These are phyloP conservation scores for Melipona bicolor DNA, from an alignment of 2,888 invertebrate species.

Conservation along the genomic window DNA sequence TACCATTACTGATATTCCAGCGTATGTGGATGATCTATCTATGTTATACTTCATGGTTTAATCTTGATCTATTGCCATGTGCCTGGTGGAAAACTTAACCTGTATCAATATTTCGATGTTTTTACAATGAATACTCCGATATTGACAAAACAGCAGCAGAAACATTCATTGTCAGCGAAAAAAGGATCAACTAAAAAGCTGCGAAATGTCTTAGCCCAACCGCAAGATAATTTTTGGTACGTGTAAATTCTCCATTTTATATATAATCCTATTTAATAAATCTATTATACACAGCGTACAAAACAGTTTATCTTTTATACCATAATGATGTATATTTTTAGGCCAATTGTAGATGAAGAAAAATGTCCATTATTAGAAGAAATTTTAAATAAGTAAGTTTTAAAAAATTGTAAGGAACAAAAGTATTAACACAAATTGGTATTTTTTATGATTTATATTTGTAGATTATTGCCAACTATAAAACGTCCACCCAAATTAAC, in stretches of 20 bases:
- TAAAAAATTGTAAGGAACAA: not conserved
- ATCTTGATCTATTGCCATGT: not conserved
- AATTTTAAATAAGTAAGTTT: slow-evolving; percentile 74
- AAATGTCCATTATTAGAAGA: slow-evolving; percentile 63
- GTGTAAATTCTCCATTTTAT: not conserved
- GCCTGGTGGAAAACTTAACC: slow-evolving; percentile 29
- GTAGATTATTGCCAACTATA: slow-evolving; percentile 72
- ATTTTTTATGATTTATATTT: slow-evolving; percentile 23
- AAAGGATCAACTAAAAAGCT: slow-evolving; percentile 75
- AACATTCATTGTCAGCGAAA: slow-evolving; percentile 74
- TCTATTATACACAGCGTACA: not conserved
- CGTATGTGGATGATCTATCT: no score
- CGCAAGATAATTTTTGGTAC: slow-evolving; percentile 75
- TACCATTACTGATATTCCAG: no score
- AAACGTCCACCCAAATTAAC: slow-evolving; percentile 61
- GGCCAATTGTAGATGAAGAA: slow-evolving; percentile 75
- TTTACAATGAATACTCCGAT: slow-evolving; percentile 56
- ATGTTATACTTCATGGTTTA: not conserved
- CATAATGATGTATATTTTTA: slow-evolving; percentile 44
- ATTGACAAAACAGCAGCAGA: slow-evolving; percentile 74
- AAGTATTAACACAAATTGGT: not conserved
- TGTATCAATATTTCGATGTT: not conserved
- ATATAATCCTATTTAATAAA: not conserved
- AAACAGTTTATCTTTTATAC: not conserved
- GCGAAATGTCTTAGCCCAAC: slow-evolving; percentile 77